phyloP scores from a whole-genome alignment of 2,113 vertebrate species.

The Catharus fuscescens region DNA sequence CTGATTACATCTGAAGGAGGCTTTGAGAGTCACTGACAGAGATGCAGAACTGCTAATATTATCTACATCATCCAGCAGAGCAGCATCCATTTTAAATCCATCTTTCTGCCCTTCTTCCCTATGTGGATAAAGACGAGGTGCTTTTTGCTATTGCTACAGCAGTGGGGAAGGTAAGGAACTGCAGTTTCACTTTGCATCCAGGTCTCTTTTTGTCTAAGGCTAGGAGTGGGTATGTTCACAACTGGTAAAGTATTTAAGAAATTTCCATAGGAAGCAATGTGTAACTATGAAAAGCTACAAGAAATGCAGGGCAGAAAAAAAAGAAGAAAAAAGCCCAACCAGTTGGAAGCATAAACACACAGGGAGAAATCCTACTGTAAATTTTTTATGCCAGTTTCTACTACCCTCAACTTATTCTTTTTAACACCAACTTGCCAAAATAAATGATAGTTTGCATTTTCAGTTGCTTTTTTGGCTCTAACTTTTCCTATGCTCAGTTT shows the following conservation, averaged over 20 bases:
- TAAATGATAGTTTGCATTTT: background rate
- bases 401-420: background rate
- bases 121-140: background rate
- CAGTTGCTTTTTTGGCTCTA: background rate
- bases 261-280: background rate
- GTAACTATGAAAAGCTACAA: background rate
- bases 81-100: background rate
- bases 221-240: background rate
- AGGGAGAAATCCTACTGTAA: background rate
- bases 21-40: background rate
- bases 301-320: background rate
- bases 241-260: background rate
- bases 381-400: background rate
- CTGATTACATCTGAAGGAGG: background rate
- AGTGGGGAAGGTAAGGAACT: background rate
- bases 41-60: background rate
- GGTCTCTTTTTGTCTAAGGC: background rate
- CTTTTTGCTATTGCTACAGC: background rate
- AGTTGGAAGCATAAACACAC: background rate
- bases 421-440: background rate
- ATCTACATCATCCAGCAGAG: background rate
- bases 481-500: conserved; percentile 6
- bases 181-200: background rate
- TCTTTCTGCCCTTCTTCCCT: background rate
- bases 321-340: background rate